These are phyloP conservation scores for Pyrgilauda ruficollis DNA, from an alignment of 2,113 vertebrate genomes.

Conservation along the genomic window DNA sequence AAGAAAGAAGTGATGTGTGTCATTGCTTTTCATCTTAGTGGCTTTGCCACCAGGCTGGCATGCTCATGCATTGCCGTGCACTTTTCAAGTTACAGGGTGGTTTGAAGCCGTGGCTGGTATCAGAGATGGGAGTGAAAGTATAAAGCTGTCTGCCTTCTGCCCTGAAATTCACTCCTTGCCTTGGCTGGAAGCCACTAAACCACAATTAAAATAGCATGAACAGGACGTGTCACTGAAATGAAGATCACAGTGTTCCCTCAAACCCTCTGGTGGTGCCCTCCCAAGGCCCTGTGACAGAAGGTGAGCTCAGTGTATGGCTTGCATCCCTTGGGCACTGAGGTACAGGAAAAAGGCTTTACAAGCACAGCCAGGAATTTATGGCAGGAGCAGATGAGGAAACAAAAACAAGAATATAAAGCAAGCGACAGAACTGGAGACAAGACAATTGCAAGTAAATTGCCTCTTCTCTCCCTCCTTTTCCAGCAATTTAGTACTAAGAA, in stretches of 20 bases:
- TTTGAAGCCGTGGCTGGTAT: neutral
- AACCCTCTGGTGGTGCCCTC: neutral
- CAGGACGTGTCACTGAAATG: neutral
- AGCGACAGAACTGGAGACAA: neutral
- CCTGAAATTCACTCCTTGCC: constrained; percentile 1
- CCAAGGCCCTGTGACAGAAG: neutral
- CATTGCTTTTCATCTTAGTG: neutral
- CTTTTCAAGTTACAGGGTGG: neutral
- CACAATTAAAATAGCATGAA: constrained; percentile 48
- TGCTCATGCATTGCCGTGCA: neutral
- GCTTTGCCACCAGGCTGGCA: neutral
- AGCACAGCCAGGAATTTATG: constrained; percentile 2
- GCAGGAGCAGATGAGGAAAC: constrained; percentile 2
- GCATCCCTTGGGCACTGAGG: neutral
- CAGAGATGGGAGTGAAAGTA: neutral
- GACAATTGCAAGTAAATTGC: constrained; percentile 6
- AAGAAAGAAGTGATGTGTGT: neutral
- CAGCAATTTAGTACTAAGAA: neutral
- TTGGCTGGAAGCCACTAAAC: constrained; percentile 15
- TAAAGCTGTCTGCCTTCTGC: constrained; percentile 31
- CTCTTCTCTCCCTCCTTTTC: neutral
- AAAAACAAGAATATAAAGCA: constrained; percentile 19
- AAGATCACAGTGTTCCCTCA: constrained; percentile 26
- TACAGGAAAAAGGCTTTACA: neutral
- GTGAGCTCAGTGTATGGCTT: neutral